These are phyloP conservation scores for Podarcis cretensis DNA, from an alignment of 2,113 vertebrate species.

Conservation along the genomic window DNA sequence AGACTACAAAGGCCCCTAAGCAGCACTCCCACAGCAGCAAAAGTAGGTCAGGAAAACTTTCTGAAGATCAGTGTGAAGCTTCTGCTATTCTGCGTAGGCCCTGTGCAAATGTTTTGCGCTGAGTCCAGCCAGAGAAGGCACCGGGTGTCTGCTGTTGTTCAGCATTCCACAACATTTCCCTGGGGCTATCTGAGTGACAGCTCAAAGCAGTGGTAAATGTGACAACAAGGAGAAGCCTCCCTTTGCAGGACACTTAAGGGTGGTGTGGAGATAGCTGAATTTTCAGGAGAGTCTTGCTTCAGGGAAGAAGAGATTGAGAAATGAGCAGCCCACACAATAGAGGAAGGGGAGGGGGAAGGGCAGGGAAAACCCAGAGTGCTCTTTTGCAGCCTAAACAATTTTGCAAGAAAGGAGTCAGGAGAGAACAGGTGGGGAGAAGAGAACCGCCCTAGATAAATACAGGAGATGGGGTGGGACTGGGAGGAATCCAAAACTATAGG, in stretches of 20 bases:
- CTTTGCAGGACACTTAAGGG: no score
- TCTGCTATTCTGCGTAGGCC: background rate
- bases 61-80: background rate
- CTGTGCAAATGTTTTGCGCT: conserved; percentile 6
- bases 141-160: conserved; percentile 3
- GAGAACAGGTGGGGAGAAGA: background rate
- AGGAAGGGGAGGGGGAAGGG: background rate
- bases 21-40: background rate
- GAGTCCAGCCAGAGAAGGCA: conserved; percentile 5
- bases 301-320: background rate
- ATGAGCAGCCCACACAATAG: background rate
- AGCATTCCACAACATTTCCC: background rate
- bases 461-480: background rate
- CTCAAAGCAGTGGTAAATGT: conserved; percentile 35
- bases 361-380: background rate
- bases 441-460: background rate
- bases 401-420: background rate
- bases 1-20: background rate
- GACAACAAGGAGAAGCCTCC: background rate
- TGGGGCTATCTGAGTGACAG: conserved; percentile 39
- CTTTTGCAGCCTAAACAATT: background rate
- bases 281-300: background rate
- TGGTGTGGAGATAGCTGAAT: background rate
- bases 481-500: background rate
- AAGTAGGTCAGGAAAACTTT: background rate